Conservation (phyloP, 2,888 invertebrate genomes). For the Drosophila nigricruria region DNA sequence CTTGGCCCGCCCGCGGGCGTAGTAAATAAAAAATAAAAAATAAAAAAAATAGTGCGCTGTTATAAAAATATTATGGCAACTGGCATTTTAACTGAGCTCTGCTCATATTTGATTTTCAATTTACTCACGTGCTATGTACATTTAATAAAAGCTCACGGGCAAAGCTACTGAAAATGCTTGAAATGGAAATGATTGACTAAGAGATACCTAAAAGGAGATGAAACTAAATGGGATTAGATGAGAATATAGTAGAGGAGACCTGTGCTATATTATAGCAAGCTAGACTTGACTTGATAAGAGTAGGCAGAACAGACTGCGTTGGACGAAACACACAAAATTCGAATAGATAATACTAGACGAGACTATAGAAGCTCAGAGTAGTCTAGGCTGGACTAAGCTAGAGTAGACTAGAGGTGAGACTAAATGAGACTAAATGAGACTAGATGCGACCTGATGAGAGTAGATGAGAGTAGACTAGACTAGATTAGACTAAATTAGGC, state of each 20-base stretch:
- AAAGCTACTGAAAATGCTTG: no score
- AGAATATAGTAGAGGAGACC: no score
- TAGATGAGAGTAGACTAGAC: background rate
- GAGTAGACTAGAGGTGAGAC: background rate
- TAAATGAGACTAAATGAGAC: background rate
- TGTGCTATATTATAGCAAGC: background rate
- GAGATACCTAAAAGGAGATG: background rate
- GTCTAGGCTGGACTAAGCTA: no score
- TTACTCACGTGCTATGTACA: background rate
- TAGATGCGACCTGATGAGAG: background rate
- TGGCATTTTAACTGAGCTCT: background rate
- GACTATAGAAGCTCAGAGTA: no score
- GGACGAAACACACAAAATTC: no score
- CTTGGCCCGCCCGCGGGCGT: background rate
- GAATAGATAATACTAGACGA: no score
- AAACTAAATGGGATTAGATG: background rate
- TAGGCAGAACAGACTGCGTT: no score
- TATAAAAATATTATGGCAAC: slow-evolving; percentile 9
- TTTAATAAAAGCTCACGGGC: background rate
- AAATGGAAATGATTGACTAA: background rate
- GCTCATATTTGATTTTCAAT: slow-evolving; percentile 12
- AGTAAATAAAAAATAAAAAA: slow-evolving; percentile 10
- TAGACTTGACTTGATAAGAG: background rate
- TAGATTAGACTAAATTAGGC: background rate
- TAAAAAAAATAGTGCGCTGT: background rate